Conservation (phyloP, 2,113 vertebrate species). For the Laticauda laticaudata region DNA sequence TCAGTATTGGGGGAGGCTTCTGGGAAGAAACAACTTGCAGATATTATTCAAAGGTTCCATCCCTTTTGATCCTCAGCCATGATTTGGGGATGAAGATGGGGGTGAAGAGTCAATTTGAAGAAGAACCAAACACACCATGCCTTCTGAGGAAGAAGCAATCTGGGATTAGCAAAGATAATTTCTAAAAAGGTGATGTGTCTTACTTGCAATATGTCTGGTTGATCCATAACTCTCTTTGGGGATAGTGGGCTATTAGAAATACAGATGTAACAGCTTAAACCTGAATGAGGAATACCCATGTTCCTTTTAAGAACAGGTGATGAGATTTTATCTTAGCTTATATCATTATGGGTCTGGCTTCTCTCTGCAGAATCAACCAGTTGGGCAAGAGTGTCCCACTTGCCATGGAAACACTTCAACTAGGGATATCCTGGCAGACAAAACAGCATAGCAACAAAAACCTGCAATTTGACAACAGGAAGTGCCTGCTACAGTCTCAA, state of each 20-base stretch:
- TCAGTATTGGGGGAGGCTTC: background rate
- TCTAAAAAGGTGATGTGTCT: background rate
- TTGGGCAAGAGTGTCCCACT: background rate
- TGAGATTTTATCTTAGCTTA: background rate
- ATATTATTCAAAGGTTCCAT: background rate
- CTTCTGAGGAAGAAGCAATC: background rate
- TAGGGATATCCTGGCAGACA: background rate
- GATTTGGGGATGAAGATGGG: background rate
- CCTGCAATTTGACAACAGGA: background rate
- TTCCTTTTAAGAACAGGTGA: background rate
- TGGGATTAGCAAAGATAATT: background rate
- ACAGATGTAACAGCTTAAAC: background rate
- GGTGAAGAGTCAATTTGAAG: background rate
- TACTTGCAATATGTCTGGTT: background rate
- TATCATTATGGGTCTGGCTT: background rate
- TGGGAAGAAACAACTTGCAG: background rate
- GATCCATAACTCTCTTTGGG: background rate
- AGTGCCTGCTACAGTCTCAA: background rate
- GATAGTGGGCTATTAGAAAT: background rate
- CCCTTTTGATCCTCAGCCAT: background rate
- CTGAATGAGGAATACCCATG: background rate
- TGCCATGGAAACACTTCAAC: constrained; percentile 24
- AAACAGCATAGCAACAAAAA: constrained; percentile 23
- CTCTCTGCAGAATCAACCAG: background rate
- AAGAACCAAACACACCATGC: background rate